Evolutionary conservation across 2,113 vertebrate genomes (phyloP), one percentile per base, ranked within the genome.

Genomic region (Oreotrochilus melanogaster): DNA sequence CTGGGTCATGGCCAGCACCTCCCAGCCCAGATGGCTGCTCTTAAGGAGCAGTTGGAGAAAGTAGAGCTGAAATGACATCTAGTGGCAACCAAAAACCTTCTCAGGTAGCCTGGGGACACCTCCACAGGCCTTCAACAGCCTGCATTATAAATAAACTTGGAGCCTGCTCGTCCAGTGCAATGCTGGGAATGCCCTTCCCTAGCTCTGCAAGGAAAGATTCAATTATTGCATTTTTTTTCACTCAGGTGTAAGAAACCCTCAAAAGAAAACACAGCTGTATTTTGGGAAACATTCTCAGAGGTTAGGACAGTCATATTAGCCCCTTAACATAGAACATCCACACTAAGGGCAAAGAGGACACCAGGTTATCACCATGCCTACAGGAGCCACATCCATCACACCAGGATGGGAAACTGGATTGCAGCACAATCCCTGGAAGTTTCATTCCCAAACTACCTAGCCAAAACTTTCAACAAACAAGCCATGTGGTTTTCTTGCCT

Each of bases 31-130:
- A 47, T 2, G 17, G 4, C 5, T 67, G 37, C 4, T 80, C 79
- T 31, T 64, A 30, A 64, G 65, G 27, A 83, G 24, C 7, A 1
- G 37, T 1, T 31, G 33, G 25, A 28, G 80, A 97, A 96, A 95
- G 76, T 84, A 92, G 88, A 57, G 57, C 91, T 96, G 94, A 96
- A 92, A 71, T 88, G 97, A 97, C 96, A 96, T 78, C 96, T 97
- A 97, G 96, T 70, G 96, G 97, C 61, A 75, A 83, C 21, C 7
- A 15, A 47, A 39, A 78, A 6, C 42, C n/a, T 50, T 31, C 88
- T 58, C 94, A 69, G 60, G 12, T 66, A 66, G 71, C 31, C 48
- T 3, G 19, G 25, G 50, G 39, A 86, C 66, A 56, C 30, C 47
- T 79, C 48, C 8, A 2, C 0, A 0, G 25, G 35, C 7, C 39